Conservation (phyloP, 2,888 invertebrate species). For the Cryptocephalus primarius region DNA sequence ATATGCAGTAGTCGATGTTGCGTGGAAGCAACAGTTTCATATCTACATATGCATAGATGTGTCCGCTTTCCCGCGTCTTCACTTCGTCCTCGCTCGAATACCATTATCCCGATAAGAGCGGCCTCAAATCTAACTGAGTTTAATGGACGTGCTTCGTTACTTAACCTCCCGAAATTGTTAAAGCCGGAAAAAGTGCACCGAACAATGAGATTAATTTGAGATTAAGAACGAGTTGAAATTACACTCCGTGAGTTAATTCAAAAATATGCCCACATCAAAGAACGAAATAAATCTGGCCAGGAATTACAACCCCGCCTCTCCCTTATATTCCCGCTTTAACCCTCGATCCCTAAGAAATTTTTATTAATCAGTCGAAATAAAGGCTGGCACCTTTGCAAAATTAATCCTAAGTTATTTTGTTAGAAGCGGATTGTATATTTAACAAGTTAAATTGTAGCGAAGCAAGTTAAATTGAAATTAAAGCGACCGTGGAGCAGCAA, state of each 20-base stretch:
- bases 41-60: slow-evolving; percentile 21
- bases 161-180: too few species aligned
- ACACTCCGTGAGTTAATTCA: too few species aligned
- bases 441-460: slow-evolving; percentile 20
- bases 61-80: slow-evolving; percentile 6
- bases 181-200: too few species aligned
- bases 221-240: too few species aligned
- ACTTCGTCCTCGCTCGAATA: not conserved
- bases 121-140: too few species aligned
- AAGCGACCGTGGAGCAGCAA: slow-evolving; percentile 12
- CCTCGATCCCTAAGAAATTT: not conserved
- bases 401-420: slow-evolving; percentile 8
- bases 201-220: too few species aligned
- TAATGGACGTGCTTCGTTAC: too few species aligned
- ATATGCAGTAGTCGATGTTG: slow-evolving; percentile 22
- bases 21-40: slow-evolving; percentile 20
- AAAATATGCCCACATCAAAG: too few species aligned
- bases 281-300: too few species aligned
- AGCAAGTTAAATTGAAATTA: slow-evolving; percentile 21
- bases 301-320: not conserved
- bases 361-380: not conserved
- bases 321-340: not conserved
- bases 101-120: too few species aligned
- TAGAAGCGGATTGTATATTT: slow-evolving; percentile 12
- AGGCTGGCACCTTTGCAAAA: not conserved